Evolutionary conservation across 2,113 vertebrate species (phyloP), one percentile per base, ranked within the genome.

Genomic region (Tupaia tana): DNA sequence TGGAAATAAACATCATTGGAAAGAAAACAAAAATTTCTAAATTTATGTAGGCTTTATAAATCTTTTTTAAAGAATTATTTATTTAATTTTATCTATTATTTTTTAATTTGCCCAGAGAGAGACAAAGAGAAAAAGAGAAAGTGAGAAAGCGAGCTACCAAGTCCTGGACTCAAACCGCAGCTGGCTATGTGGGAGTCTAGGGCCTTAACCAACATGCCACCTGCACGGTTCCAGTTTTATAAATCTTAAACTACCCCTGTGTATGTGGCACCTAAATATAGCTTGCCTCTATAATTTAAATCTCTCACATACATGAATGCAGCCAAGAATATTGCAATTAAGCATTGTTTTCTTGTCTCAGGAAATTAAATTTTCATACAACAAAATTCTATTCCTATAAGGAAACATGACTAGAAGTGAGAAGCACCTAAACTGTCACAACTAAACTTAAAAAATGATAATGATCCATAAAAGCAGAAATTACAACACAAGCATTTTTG

Each of bases 261-360:
- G 64, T 0, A 0, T 29, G 95, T 1, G 96, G 67, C 22, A 97
- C 70, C 91, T 90, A 96, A 94, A 98, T 97, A 97, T 86, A 97
- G 96, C 96, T 98, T 98, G 97, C 93, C 94, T 97, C 85, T 95
- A 96, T 98, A 98, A 98, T 98, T 97, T 98, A 96, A 97, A 98
- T 97, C 95, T 98, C 96, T 98, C 97, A 96, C 96, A 97, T 97
- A 96, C 61, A 31, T 14, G 96, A 92, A 98, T 98, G 97, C 98
- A 96, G 98, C 96, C 92, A 98, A 97, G 97, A 98, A 96, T 94
- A 97, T 98, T 99, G 98, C 99, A 99, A 99, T 98, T 99, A 99
- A 99, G 98, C 97, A 92, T 97, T 98, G 96, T 96, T 98, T 98
- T 97, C 96, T 97, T 97, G 97, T 96, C 89, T 86, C 79, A 98